A percentile compares a stretch with the other conserved stretches of the same genome.
Evolutionary conservation across 2,888 invertebrate species (phyloP).

Genomic region (Leptinotarsa tumamoca): DNA sequence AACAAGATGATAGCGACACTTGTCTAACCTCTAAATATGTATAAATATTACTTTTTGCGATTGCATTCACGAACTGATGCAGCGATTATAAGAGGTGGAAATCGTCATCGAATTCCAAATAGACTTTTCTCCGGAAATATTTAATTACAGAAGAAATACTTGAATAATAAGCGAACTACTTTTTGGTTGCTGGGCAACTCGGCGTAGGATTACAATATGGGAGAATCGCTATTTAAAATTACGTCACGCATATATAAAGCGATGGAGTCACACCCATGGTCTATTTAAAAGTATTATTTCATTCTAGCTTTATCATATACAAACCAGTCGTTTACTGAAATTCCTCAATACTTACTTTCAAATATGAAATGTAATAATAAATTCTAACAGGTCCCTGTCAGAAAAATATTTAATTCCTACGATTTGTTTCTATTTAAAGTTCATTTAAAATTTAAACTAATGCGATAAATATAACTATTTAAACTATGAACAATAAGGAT

Average conservation of each 20-base stretch:
- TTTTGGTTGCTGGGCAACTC: constrained; percentile 6
- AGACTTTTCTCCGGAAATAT: not conserved
- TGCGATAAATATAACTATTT: no score
- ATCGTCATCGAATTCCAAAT: not conserved
- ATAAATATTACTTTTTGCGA: not conserved
- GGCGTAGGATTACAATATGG: constrained; percentile 25
- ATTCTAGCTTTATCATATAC: not conserved
- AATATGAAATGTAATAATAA: no score
- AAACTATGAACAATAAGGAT: no score
- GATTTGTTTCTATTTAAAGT: no score
- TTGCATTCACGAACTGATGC: not conserved
- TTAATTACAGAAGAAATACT: not conserved
- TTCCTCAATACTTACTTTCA: not conserved
- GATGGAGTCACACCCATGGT: constrained; percentile 59
- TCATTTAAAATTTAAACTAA: no score
- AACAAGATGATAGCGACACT: constrained; percentile 15
- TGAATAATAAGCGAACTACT: constrained; percentile 2
- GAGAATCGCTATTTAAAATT: constrained; percentile 54
- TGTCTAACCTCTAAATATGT: constrained; percentile 9
- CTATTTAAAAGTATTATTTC: constrained; percentile 19
- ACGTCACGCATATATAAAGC: constrained; percentile 66
- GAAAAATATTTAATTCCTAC: no score
- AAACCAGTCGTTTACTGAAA: not conserved
- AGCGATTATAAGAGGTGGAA: not conserved
- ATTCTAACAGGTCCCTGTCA: no score